Evolutionary conservation across 1,140 invertebrate genomes (phyloP), one percentile per base, ranked within the genome.

Genomic region (Asbolus verrucosus): DNA sequence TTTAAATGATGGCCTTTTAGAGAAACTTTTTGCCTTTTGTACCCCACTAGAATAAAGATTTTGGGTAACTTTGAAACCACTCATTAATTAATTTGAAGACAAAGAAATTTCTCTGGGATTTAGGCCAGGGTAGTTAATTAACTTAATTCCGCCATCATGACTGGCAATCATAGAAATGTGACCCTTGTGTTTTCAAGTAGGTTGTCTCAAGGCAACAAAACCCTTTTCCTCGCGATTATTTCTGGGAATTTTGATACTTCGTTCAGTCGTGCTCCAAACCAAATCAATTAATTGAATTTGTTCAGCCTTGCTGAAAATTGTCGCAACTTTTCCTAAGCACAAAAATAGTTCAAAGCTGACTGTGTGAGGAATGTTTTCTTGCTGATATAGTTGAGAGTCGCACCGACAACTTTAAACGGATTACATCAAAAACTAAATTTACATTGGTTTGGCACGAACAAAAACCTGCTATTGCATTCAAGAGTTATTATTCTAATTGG

Each of bases 241-340:
- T n/a, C n/a, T n/a, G n/a, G 11, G n/a, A 36, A 36, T 36, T 36
- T 36, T 36, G 33, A 36, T 36, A 36, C 33, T 36, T 36, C 33
- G 5, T 36, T 4, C 11, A 8, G 11, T 36, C n/a, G 33, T 36
- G 33, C 11, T 36, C 16, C 18, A 50, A 50, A 50, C 46, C 11
- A n/a, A 54, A 54, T 50, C 43, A 50, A 50, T 50, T 50, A 50
- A 50, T 50, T 50, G 18, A 18, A 50, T 50, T 50, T 50, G 43
- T 18, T 18, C 19, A 6, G 43, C 13, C 16, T 9, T 9, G 43
- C 43, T 21, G 19, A 50, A 50, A 50, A 21, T 46, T 1, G 14
- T 14, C 41, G 18, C 9, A n/a, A 14, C 38, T n/a, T n/a, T 15
- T 41, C 6, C 14, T 13, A n/a, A 14, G n/a, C 15, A 6, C 18